Base-by-base conservation (phyloP, 2,888 invertebrate species). In the Anoplius nigerrimus region DNA sequence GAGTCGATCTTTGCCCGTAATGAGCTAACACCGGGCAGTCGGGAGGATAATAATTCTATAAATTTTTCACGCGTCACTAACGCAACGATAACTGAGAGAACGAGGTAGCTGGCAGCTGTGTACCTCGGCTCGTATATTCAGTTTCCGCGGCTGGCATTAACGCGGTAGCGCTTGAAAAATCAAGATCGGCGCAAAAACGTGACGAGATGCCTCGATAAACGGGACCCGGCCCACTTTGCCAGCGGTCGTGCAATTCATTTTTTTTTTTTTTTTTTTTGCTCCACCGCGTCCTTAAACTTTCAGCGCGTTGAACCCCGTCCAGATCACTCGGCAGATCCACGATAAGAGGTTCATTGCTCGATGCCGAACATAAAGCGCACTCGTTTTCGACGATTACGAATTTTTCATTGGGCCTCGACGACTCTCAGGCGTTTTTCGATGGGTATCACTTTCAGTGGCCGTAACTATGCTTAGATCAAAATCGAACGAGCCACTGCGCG, bases 101-200 rank as follows among this genome's bases (percentile, higher is more conserved):
- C 43, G 34, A 51, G 16, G 62, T 74, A 74, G 73, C 73, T 75
- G 78, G 62, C 76, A 74, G 73, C 73, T 75, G 78, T 67, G 69
- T 67, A 66, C 11, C 16, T 6, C 62, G 62, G 34, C 11, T 11
- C 34, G 11, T 34, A 1, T 6, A 6, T 34, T 2, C 34, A 3
- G 11, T 34, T 34, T 34, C 11, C 8, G 34, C 11, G 11, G n/a
- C 61, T 68, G 70, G 60, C 66, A 42, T 53, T 5, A 24, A 52
- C 18, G 48, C 11, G 11, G 22, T 52, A 15, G 15, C 52, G 22
- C 63, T 78, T 68, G 72, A 75, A 68, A 66, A 74, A 81, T 78
- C 75, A 69, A 81, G 76, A 80, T 81, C 67, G 59, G 42, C 15
- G 22, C 34, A 27, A 48, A 45, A 64, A 66, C 65, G 27, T 57